Percentiles rank a stretch among this genome's conserved stretches.
phyloP scores from a whole-genome alignment of 1,140 invertebrate species.

The Brachionus koreanus region DNA sequence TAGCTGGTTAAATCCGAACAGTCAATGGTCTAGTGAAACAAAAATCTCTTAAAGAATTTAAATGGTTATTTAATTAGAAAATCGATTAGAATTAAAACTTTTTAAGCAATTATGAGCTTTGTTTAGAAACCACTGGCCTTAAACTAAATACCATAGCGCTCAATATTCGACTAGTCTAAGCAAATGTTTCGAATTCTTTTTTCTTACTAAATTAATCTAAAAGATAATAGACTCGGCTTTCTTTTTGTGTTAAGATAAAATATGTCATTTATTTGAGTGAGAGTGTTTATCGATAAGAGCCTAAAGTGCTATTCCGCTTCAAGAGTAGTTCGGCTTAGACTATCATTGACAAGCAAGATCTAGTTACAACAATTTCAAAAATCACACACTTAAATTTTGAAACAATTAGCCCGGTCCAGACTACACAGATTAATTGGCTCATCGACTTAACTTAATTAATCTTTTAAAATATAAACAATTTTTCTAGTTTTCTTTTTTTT shows the following conservation, averaged over 20 bases:
- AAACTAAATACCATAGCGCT: neutral
- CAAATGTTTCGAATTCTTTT: constrained; percentile 21
- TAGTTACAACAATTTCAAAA: constrained; percentile 9
- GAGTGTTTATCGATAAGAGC: neutral
- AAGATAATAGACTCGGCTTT: neutral
- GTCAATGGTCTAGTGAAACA: too few relatives aligned
- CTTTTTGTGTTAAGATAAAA: neutral
- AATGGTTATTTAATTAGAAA: neutral
- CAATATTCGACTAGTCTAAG: neutral
- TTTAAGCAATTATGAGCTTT: neutral
- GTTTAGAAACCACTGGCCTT: neutral
- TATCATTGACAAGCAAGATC: neutral
- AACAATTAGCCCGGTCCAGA: neutral
- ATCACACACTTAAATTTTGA: neutral
- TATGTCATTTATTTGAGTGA: neutral
- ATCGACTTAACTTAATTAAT: constrained; percentile 23
- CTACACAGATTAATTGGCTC: constrained; percentile 23
- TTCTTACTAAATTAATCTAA: neutral
- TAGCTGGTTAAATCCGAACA: too few relatives aligned
- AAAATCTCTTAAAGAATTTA: neutral
- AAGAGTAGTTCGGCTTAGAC: neutral
- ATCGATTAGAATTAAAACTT: neutral
- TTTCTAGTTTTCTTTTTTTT: neutral
- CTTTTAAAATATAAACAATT: neutral
- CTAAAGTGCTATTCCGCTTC: neutral